Percentiles rank a stretch among this genome's conserved stretches.
phyloP scores from a whole-genome alignment of 2,113 vertebrate genomes.

The Malurus elegans region DNA sequence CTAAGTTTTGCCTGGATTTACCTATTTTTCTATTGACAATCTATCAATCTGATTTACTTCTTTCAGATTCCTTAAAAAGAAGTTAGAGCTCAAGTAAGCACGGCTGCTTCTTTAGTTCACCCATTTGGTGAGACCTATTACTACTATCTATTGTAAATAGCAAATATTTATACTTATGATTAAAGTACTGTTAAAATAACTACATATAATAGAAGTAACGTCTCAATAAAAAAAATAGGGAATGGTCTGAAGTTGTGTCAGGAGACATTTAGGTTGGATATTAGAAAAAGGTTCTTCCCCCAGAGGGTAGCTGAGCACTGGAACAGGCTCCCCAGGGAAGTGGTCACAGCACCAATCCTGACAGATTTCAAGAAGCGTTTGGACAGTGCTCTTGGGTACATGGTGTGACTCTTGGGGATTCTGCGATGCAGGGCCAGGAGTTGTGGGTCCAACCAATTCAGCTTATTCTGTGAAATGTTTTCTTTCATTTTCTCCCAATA shows the following conservation, averaged over 20 bases:
- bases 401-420: neutral
- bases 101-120: neutral
- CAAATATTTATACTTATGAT: neutral
- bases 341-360: neutral
- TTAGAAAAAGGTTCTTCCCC: neutral
- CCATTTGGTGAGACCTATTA: neutral
- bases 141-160: neutral
- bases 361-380: neutral
- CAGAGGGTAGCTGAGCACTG: neutral
- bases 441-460: neutral
- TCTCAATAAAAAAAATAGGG: neutral
- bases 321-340: neutral
- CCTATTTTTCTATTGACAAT: neutral
- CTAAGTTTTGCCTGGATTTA: neutral
- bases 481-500: neutral
- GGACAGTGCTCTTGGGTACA: neutral
- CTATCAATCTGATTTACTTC: neutral
- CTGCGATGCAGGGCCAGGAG: neutral
- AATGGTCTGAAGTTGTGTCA: neutral
- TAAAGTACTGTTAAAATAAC: neutral
- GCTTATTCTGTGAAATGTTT: neutral
- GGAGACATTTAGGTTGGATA: neutral
- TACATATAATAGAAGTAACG: neutral
- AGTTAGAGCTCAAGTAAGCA: neutral
- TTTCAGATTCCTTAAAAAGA: neutral